Base-by-base conservation (phyloP, 1,140 invertebrate genomes). In the Galleria mellonella region DNA sequence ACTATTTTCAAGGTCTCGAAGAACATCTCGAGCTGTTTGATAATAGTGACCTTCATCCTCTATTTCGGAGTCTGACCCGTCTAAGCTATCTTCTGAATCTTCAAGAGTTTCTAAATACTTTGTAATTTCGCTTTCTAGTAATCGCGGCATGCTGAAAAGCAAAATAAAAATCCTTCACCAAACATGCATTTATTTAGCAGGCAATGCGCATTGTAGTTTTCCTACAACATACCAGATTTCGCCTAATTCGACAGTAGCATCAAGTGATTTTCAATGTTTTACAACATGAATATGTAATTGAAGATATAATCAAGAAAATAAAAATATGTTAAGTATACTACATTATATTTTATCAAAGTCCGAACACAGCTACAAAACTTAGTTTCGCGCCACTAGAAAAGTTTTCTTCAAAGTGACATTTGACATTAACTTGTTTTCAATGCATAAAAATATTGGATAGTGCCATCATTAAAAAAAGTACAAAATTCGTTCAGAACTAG, bases 371-470 rank as follows among this genome's bases (percentile, higher is more conserved):
- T 65, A 35, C 55, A 62, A 65, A 65, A 65, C 55, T 65, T 62
- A 58, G 62, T 65, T 62, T 62, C 58, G 55, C 62, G 57, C 58
- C 62, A 62, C 55, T 65, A 65, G 62, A 62, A 65, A 65, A 65
- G 39, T 58, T 65, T 65, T 61, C 51, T 55, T 59, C 52, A 60
- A 63, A 63, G 56, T 63, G 56, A 63, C 60, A 60, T 63, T 56
- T 60, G 54, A 65, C 62, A 57, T 62, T 58, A 29, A 47, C 14
- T 58, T 65, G 48, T 65, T 65, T 62, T 57, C 11, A 51, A 64
- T 64, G 62, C 62, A 52, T 61, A 61, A 51, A 61, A 64, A 62
- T 54, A 65, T 65, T 65, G 55, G 59, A 62, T 62, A 62, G 59
- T 66, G 59, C 54, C 57, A 55, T 58, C 48, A 61, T 65, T 62